Percentiles rank a stretch among this genome's conserved stretches.
phyloP scores from a whole-genome alignment of 2,797 vertebrate genomes.

The Falco rusticolus region DNA sequence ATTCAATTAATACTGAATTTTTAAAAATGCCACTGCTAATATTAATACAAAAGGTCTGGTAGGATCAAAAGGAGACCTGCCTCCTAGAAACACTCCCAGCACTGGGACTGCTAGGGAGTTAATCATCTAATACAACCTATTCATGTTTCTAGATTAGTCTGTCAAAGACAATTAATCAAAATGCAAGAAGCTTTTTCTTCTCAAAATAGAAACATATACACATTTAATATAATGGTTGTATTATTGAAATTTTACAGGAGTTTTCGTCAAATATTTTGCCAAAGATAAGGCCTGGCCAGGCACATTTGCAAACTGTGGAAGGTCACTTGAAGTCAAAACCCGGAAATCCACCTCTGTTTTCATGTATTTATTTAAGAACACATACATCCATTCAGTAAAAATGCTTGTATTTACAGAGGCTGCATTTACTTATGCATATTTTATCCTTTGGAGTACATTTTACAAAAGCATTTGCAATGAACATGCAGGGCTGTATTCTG shows the following conservation, averaged over 20 bases:
- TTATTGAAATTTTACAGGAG: background rate
- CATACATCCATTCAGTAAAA: background rate
- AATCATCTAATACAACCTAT: constrained; percentile 23
- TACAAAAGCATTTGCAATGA: background rate
- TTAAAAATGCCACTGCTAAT: background rate
- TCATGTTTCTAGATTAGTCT: constrained; percentile 34
- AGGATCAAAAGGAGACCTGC: background rate
- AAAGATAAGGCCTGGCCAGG: background rate
- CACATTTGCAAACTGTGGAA: background rate
- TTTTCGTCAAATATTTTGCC: background rate
- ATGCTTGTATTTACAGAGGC: background rate
- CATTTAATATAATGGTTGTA: background rate
- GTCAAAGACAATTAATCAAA: constrained; percentile 50
- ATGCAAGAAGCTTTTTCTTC: background rate
- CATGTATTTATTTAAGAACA: background rate
- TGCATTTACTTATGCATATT: background rate
- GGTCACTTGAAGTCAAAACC: background rate
- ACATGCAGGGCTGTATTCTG: background rate
- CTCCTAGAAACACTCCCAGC: background rate
- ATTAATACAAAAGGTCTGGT: background rate
- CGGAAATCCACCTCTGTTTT: background rate
- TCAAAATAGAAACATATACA: background rate
- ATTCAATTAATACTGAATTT: constrained; percentile 12
- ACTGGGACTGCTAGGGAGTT: background rate
- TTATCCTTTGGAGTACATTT: background rate